phyloP scores from a whole-genome alignment of 2,888 invertebrate species.

The Aphodius sticticus region DNA sequence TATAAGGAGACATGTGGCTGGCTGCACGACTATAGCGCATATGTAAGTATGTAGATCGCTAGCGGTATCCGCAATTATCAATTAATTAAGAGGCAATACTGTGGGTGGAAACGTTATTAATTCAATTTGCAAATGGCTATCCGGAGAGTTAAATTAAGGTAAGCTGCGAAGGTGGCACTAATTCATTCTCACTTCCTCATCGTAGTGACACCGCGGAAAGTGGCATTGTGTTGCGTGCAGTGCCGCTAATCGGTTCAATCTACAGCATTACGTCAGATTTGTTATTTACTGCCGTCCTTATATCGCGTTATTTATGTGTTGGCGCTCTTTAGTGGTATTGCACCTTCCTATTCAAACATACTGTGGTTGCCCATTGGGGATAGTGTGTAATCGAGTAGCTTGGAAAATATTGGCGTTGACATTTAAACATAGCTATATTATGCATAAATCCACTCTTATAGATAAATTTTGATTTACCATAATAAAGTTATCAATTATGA shows the following conservation, averaged over 20 bases:
- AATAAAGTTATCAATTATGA: no score
- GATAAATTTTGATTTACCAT: no score
- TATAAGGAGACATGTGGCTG: background rate
- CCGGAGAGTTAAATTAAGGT: background rate
- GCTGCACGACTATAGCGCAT: constrained; percentile 11
- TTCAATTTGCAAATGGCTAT: constrained; percentile 24
- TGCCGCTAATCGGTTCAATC: background rate
- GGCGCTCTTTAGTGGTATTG: constrained; percentile 5
- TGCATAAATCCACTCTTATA: no score
- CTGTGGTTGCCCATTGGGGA: background rate
- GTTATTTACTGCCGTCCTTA: constrained; percentile 8
- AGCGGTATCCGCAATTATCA: constrained; percentile 34
- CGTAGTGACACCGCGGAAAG: background rate
- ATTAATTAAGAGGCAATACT: constrained; percentile 31
- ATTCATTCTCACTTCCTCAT: constrained; percentile 4
- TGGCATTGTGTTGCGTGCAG: background rate
- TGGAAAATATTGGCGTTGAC: background rate
- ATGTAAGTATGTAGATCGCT: constrained; percentile 29
- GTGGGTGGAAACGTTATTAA: constrained; percentile 34
- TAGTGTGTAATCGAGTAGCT: background rate
- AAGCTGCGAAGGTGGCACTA: background rate
- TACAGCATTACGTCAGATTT: constrained; percentile 7
- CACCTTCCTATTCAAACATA: background rate
- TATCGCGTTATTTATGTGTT: background rate
- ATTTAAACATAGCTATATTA: background rate